Evolutionary conservation across 2,797 vertebrate species (phyloP), one percentile per base, ranked within the genome.

Genomic region (Malurus leucopterus): DNA sequence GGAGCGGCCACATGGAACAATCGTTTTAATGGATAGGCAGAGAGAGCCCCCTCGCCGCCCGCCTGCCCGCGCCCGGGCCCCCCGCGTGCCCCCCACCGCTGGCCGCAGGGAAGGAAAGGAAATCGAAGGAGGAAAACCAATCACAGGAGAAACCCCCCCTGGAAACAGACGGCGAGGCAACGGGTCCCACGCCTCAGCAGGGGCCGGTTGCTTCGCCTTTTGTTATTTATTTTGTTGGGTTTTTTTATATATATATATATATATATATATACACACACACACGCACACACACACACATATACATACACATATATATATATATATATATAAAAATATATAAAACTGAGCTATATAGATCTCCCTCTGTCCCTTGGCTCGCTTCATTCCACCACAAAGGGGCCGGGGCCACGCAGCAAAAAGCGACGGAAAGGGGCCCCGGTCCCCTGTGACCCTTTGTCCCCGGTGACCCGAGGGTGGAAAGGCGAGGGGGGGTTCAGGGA

Each of bases 21-120:
- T 94, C 86, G 92, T 96, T 96, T 97, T 97, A 97, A 97, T 97
- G 96, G 97, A 96, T 96, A 96, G 96, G 97, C 96, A 97, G 96
- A 97, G 96, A 96, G 96, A 97, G 96, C 88, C 96, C 90, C 91
- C 57, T 87, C 78, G 24, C 85, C 81, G 72, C 95, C 95, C 90
- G 91, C 95, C 87, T 76, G 92, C 91, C 87, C 91, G 59, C 82
- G 36, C 95, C 89, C 92, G 76, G 63, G 87, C 74, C 86, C 78
- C 86, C 82, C 55, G 69, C 54, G 54, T 49, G 76, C 82, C 91
- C 91, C 85, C 71, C 47, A 69, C 91, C 90, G 78, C 93, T 57
- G 46, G 92, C 94, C 80, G 65, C 78, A 86, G 94, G 95, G 95
- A 94, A 95, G 94, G 75, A 93, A 95, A 94, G 74, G 93, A 94